phyloP scores from a whole-genome alignment of 2,888 invertebrate genomes.

The Esperia sulphurella region DNA sequence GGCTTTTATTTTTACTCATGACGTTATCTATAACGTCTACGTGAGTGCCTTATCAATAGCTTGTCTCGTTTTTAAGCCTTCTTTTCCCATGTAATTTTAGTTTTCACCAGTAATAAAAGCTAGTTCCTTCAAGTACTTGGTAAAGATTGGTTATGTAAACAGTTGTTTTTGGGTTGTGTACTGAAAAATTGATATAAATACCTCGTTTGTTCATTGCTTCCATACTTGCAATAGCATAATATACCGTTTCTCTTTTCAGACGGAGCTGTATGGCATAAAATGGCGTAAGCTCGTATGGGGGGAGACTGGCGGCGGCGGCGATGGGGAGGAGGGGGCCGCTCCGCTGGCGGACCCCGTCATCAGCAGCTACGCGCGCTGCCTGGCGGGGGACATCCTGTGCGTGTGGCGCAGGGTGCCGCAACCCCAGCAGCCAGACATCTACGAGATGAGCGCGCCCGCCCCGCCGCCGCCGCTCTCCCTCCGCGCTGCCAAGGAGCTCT shows the following conservation, averaged over 20 bases:
- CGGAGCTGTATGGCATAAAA: conserved; percentile 99
- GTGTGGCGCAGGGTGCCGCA: conserved; percentile 95
- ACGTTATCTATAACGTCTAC: too few species aligned
- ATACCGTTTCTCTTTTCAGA: conserved; percentile 81
- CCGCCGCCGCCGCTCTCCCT: conserved; percentile 88
- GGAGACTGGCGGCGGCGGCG: conserved; percentile 77
- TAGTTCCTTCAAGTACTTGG: too few species aligned
- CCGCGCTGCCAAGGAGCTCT: conserved; percentile 96
- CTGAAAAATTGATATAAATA: too few species aligned
- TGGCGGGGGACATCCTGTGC: conserved; percentile 96
- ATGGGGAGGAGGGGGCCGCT: conserved; percentile 75
- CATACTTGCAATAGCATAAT: conserved; percentile 6
- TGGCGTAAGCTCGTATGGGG: conserved; percentile 97
- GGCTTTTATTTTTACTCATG: too few species aligned
- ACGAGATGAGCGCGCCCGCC: conserved; percentile 75
- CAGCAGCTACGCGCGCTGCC: conserved; percentile 93
- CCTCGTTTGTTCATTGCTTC: not conserved
- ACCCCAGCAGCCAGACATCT: conserved; percentile 67
- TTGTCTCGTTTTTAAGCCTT: too few species aligned
- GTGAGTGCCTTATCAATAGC: too few species aligned
- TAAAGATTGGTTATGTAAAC: too few species aligned
- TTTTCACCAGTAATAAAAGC: too few species aligned
- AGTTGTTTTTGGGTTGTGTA: too few species aligned
- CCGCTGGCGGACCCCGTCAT: conserved; percentile 94
- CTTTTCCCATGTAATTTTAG: too few species aligned